These are phyloP conservation scores for Colius striatus DNA, from an alignment of 2,113 vertebrate genomes.

Conservation along the genomic window DNA sequence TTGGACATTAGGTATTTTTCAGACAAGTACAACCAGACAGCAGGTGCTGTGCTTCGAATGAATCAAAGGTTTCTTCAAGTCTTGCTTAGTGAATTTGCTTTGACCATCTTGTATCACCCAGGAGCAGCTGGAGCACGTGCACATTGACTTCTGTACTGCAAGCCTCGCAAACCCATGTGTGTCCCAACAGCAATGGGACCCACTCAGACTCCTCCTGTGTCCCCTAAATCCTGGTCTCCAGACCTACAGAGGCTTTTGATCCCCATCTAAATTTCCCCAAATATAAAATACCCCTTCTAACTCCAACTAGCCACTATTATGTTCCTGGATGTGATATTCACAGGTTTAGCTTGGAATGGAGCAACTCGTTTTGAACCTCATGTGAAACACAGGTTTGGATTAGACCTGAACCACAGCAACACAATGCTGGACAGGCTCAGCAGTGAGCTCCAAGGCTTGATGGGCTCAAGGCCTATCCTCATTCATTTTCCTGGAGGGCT, in stretches of 20 bases:
- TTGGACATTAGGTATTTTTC: background rate
- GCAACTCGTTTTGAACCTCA: background rate
- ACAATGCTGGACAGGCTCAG: background rate
- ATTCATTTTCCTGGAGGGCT: background rate
- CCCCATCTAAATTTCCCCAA: background rate
- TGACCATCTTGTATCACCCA: background rate
- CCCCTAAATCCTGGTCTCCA: accelerated
- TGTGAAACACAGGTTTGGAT: background rate
- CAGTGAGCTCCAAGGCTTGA: background rate
- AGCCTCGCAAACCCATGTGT: background rate
- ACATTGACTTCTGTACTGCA: background rate
- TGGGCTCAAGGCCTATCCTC: background rate
- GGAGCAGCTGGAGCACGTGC: background rate
- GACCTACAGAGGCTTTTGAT: background rate
- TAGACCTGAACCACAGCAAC: background rate
- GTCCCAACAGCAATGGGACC: background rate
- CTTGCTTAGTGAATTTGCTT: background rate
- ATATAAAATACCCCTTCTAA: background rate
- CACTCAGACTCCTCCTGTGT: background rate
- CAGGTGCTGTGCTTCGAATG: background rate
- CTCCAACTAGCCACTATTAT: background rate
- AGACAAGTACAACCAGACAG: background rate
- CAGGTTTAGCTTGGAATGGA: background rate
- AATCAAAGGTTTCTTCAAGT: background rate
- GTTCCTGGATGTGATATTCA: background rate